These are phyloP conservation scores for Euleptes europaea DNA, from an alignment of 2,113 vertebrate species.

Conservation along the genomic window DNA sequence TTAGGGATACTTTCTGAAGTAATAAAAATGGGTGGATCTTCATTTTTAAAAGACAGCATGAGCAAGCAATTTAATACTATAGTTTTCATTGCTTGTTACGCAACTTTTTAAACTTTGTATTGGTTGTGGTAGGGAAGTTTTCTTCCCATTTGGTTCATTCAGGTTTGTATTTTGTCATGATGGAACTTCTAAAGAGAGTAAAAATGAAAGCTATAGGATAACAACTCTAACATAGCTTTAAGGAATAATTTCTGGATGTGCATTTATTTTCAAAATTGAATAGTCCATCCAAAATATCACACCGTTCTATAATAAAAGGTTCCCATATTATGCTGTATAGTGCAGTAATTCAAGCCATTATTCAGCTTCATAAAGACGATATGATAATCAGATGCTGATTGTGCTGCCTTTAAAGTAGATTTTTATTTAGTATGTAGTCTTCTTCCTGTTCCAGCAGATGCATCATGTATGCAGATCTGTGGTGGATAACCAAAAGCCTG, in stretches of 20 bases:
- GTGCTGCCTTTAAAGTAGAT: neutral
- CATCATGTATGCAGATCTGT: neutral
- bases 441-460: neutral
- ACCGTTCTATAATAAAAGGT: neutral
- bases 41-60: neutral
- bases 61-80: neutral
- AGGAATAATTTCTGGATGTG: conserved; percentile 30
- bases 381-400: conserved; percentile 8
- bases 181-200: neutral
- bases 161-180: neutral
- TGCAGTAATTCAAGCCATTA: neutral
- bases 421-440: neutral
- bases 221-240: conserved; percentile 30
- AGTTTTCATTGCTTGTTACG: neutral
- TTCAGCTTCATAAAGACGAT: conserved; percentile 34
- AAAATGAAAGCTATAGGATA: too few species aligned
- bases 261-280: conserved; percentile 17
- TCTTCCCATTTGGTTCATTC: conserved; percentile 8
- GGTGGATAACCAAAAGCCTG: neutral
- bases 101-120: neutral
- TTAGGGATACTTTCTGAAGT: neutral
- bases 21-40: neutral
- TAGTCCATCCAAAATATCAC: neutral
- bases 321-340: neutral
- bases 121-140: neutral